Conservation (phyloP, 2,113 vertebrate genomes). For the Castor canadensis region DNA sequence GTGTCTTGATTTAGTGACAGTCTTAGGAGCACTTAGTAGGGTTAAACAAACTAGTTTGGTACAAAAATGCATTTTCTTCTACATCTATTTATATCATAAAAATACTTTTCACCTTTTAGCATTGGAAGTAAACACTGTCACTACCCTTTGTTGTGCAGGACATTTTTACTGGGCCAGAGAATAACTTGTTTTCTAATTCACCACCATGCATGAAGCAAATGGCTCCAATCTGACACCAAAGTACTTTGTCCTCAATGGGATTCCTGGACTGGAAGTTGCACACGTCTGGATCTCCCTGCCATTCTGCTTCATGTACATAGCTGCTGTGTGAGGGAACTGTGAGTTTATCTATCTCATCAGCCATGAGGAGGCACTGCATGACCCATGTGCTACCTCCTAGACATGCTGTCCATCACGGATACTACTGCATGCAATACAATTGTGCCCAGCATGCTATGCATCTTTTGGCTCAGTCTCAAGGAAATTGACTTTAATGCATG, state of each 20-base stretch:
- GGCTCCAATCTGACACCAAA: slow-evolving; percentile 16
- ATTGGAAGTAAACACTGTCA: not conserved
- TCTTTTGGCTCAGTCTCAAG: slow-evolving; percentile 57
- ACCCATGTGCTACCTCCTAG: slow-evolving; percentile 69
- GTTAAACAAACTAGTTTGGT: not conserved
- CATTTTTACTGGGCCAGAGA: not conserved
- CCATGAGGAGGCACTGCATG: slow-evolving; percentile 20
- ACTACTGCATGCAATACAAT: slow-evolving; percentile 24
- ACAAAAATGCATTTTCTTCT: not conserved
- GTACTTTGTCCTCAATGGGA: slow-evolving; percentile 47
- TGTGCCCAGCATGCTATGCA: slow-evolving; percentile 61
- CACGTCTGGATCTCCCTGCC: slow-evolving; percentile 67
- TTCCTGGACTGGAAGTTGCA: slow-evolving; percentile 44
- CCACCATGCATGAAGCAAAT: slow-evolving; percentile 12
- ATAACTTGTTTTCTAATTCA: not conserved
- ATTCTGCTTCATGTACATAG: slow-evolving; percentile 61
- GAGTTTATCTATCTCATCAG: slow-evolving; percentile 53
- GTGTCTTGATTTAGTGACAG: not conserved
- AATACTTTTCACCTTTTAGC: not conserved
- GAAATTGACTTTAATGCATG: slow-evolving; percentile 70
- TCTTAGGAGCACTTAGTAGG: not conserved
- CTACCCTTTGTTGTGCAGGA: not conserved
- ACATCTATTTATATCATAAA: not conserved
- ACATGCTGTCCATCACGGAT: slow-evolving; percentile 59
- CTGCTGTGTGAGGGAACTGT: not conserved